Base-by-base conservation (phyloP, 2,888 invertebrate species). In the Drosophila parthenogenetica region DNA sequence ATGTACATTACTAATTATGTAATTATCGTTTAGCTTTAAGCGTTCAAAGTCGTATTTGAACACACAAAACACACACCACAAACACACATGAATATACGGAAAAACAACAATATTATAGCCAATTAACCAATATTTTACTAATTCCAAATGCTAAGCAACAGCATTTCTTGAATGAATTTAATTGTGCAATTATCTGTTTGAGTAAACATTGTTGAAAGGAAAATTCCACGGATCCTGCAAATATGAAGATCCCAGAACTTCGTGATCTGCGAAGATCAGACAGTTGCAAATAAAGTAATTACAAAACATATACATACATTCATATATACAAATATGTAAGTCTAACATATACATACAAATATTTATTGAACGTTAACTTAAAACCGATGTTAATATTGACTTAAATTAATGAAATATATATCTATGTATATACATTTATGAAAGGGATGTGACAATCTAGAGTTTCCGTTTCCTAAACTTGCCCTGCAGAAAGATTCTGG, bases 401-500 rank as follows among this genome's bases (percentile, higher is more conserved):
- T 82, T 70, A 70, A 87, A 79, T 69, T 78, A 70, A 77, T 73
- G 11, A 74, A 58, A 69, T 71, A 73, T 59, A 69, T 67, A 22
- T 3, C 3, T 22, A 22, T 3, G 1, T 22, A 48, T 72, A 76
- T 29, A 29, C 11, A 29, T 48, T 40, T 40, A 32, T 55, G 43
- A 43, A 55, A 22, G 54, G 43, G 42, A 54, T 42, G 40, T 17
- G n/a, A 19, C 19, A 29, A 8, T 29, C 29, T 10, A n/a, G 7
- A n/a, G 5, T 32, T 16, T 49, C 5, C 29, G 50, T 64, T 95
- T 96, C 32, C 90, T 92, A 86, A 97, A 97, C 93, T 97, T 97
- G 4, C 95, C 97, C 92, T 99, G 99, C 0, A 99, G 94, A 93
- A 99, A 99, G 81, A 98, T 96, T 72, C 99, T 94, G 0, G 97